Evolutionary conservation across 2,888 invertebrate genomes (phyloP).

Genomic region (Gerris lacustris): DNA sequence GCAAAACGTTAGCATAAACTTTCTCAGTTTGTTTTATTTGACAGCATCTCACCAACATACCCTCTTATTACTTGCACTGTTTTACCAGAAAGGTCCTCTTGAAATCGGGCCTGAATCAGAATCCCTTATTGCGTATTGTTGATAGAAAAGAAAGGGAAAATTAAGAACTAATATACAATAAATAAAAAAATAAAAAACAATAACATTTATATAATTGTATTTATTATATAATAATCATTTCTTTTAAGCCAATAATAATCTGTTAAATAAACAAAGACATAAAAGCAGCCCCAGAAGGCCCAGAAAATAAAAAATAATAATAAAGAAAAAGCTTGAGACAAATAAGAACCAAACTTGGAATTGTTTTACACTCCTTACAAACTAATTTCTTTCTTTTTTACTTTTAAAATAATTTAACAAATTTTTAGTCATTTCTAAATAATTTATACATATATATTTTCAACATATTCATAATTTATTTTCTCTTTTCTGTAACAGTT

Average conservation of each 20-base stretch:
- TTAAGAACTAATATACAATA: neutral
- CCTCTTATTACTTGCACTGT: too few relatives aligned
- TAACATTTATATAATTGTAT: slow-evolving; percentile 1
- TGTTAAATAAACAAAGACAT: neutral
- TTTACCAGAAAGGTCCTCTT: too few relatives aligned
- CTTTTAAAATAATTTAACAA: neutral
- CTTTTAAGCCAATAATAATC: slow-evolving; percentile 1
- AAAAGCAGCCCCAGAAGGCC: neutral
- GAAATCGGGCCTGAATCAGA: too few relatives aligned
- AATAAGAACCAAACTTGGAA: neutral
- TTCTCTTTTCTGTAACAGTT: neutral
- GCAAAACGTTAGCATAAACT: too few relatives aligned
- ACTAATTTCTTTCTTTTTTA: neutral
- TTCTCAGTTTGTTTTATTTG: too few relatives aligned
- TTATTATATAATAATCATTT: neutral
- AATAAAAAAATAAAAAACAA: neutral
- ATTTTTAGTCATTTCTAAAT: neutral
- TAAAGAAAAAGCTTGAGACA: neutral
- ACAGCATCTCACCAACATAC: too few relatives aligned
- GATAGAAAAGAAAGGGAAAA: neutral
- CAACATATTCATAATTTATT: neutral
- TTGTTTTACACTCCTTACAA: neutral
- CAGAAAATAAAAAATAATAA: neutral
- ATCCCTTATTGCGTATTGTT: too few relatives aligned
- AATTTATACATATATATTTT: neutral